phyloP scores from a whole-genome alignment of 2,113 vertebrate genomes.

The Otis tarda region DNA sequence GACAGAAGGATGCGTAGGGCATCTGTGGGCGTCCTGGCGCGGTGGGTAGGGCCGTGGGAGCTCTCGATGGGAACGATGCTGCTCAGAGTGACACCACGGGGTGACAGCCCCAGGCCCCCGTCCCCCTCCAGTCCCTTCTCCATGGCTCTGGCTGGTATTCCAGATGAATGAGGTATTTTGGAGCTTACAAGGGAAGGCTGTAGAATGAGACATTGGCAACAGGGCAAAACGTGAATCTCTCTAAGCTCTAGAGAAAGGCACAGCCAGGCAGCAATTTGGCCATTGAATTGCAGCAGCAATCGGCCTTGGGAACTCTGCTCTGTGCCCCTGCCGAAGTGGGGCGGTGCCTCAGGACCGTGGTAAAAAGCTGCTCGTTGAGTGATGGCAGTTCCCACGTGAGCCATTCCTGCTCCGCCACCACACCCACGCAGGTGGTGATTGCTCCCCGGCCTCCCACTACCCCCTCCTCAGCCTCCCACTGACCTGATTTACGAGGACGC shows the following conservation, averaged over 20 bases:
- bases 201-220: background rate
- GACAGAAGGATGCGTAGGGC: background rate
- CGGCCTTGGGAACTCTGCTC: background rate
- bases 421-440: accelerated
- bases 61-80: background rate
- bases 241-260: background rate
- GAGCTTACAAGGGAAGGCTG: background rate
- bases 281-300: background rate
- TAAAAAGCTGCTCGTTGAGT: background rate
- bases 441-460: too few species aligned
- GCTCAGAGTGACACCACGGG: background rate
- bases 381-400: accelerated
- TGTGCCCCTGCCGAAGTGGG: background rate
- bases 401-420: accelerated
- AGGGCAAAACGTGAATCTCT: background rate
- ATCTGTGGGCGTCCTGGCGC: accelerated
- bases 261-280: background rate
- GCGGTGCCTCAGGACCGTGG: accelerated
- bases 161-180: background rate
- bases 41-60: background rate
- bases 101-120: accelerated
- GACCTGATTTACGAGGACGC: too few species aligned
- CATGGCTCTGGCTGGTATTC: background rate
- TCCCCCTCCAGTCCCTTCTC: background rate
- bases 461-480: too few species aligned